Base-by-base conservation (phyloP, 2,888 invertebrate genomes). In the Augochlorella aurata region DNA sequence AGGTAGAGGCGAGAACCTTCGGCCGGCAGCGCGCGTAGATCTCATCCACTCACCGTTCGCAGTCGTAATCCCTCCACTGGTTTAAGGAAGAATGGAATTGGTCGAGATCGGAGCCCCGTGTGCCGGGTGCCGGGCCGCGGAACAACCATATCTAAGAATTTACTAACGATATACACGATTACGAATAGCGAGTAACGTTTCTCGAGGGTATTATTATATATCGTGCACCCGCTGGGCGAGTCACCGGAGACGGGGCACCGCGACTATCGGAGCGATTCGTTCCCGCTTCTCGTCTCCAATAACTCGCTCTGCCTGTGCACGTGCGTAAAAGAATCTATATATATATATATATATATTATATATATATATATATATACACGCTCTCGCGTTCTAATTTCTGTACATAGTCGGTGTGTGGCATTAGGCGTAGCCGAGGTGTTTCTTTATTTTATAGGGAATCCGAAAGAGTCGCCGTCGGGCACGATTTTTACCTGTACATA, bases 61-160 rank as follows among this genome's bases (percentile, higher is more conserved):
- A 73, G 61, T 63, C 71, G 24, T 12, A 63, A 63, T 79, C 63
- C 80, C 68, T 81, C 66, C 69, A 74, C 10, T 47, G 29, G 74
- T 5, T 29, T 50, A 50, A 70, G 65, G 45, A 65, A 73, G 52
- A 69, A 61, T 18, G 70, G 74, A 80, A 77, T 85, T 79, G 75
- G 61, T 38, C 44, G 58, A 52, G 69, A 52, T 38, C 38, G 29
- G 49, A 68, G 69, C 14, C 21, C 66, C 82, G 79, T 77, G 87
- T 85, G 89, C 86, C 85, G 79, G 83, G 84, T 89, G 87, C 85
- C 85, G 74, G 82, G 70, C 81, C 79, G 82, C 68, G 74, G 74
- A 89, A 86, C 81, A 91, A 92, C 87, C 92, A 92, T 92, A 92
- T 92, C 92, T 89, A 90, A 89, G 86, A 90, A 89, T 88, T 86